Percentiles rank a stretch among this genome's conserved stretches.
phyloP scores from a whole-genome alignment of 2,113 vertebrate genomes.

The Montifringilla adamsi region DNA sequence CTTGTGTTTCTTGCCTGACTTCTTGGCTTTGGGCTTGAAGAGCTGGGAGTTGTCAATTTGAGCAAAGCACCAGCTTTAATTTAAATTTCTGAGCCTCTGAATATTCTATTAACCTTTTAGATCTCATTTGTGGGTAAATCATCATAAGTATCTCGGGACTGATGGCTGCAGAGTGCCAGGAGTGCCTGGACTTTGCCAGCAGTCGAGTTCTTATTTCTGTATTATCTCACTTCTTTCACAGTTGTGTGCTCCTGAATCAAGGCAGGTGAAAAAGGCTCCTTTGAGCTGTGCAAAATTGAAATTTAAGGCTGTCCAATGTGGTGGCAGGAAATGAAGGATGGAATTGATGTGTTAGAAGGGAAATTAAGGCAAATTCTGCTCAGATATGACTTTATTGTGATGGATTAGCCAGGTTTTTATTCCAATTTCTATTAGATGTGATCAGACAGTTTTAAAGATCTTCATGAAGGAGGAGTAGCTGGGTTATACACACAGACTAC shows the following conservation, averaged over 20 bases:
- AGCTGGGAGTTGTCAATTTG: neutral
- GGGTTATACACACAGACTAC: fast-evolving
- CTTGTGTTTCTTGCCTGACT: neutral
- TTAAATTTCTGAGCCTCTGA: neutral
- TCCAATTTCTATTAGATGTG: neutral
- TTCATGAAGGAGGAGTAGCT: neutral
- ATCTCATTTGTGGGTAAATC: neutral
- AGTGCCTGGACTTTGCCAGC: neutral
- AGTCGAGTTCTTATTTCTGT: neutral
- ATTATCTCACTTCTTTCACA: neutral
- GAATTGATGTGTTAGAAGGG: neutral
- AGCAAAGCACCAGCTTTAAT: neutral
- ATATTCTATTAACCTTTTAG: neutral
- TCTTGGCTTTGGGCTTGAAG: neutral
- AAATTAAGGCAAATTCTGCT: neutral
- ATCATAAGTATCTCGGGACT: neutral
- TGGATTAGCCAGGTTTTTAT: neutral
- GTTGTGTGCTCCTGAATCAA: neutral
- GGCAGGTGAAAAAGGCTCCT: neutral
- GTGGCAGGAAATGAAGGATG: neutral
- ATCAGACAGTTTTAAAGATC: neutral
- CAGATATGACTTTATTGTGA: neutral
- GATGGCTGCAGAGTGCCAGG: neutral
- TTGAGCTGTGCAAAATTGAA: neutral
- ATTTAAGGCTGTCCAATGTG: neutral